phyloP scores from a whole-genome alignment of 1,140 invertebrate genomes.

The Sminthurinus signatus region DNA sequence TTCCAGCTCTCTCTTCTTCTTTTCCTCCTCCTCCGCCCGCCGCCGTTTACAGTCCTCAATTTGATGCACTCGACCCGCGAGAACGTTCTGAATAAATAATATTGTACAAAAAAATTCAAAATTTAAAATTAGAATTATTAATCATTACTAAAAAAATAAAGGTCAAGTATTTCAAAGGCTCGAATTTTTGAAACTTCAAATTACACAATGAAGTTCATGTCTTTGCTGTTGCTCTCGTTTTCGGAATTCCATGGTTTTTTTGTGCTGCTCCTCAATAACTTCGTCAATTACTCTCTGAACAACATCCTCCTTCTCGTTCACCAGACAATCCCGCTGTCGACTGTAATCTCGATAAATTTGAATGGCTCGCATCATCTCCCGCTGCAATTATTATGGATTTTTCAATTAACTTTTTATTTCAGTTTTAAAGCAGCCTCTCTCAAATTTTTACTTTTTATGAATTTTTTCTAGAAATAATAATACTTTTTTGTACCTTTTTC shows the following conservation, averaged over 20 bases:
- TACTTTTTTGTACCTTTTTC: conserved; percentile 28
- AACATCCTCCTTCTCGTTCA: conserved; percentile 22
- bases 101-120: not conserved
- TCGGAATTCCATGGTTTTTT: conserved; percentile 24
- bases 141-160: not conserved
- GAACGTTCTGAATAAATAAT: conserved; percentile 17
- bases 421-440: no score
- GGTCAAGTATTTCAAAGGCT: not conserved
- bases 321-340: conserved; percentile 24
- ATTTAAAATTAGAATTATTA: not conserved
- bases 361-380: conserved; percentile 35
- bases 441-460: no score
- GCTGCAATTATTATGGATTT: conserved; percentile 26
- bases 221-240: conserved; percentile 23
- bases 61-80: conserved; percentile 27
- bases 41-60: conserved; percentile 24
- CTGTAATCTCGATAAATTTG: conserved; percentile 31
- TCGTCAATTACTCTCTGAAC: conserved; percentile 29
- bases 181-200: not conserved
- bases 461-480: no score
- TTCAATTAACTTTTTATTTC: no score
- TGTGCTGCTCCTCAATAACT: conserved; percentile 34
- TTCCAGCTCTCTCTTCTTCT: conserved; percentile 18
- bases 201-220: conserved; percentile 17
- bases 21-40: conserved; percentile 22